A percentile compares a stretch with the other conserved stretches of the same genome.
Conservation (phyloP, 2,888 invertebrate genomes). For the Hemaris fuciformis region DNA sequence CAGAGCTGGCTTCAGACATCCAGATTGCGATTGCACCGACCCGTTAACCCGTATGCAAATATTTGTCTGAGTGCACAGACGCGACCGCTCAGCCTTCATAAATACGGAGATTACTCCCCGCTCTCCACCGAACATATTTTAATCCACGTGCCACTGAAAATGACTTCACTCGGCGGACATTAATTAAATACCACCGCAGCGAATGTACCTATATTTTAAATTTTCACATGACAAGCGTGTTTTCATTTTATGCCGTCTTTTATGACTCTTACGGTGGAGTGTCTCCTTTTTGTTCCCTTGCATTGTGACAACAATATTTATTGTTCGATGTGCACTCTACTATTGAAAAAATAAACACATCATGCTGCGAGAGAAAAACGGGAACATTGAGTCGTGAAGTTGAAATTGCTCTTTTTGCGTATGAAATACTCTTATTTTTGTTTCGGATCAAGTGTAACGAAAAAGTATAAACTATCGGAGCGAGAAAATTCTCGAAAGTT, state of each 20-base stretch:
- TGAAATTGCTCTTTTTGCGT: not conserved
- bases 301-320: not conserved
- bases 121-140: slow-evolving; percentile 23
- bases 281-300: not conserved
- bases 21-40: slow-evolving; percentile 9
- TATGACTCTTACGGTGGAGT: not conserved
- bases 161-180: not conserved
- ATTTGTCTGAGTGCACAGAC: slow-evolving; percentile 21
- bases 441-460: not conserved
- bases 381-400: not conserved
- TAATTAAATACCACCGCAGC: not conserved
- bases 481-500: not conserved
- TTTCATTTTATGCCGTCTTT: not conserved
- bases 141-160: slow-evolving; percentile 26
- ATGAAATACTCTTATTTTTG: not conserved
- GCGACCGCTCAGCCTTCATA: slow-evolving; percentile 27
- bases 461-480: not conserved
- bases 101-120: slow-evolving; percentile 34
- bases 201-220: not conserved
- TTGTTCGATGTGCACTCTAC: not conserved
- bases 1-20: not conserved
- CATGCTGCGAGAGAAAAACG: not conserved
- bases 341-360: not conserved
- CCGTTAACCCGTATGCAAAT: slow-evolving; percentile 29
- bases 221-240: not conserved